Percentiles rank a stretch among this genome's conserved stretches.
These are phyloP conservation scores for Uloborus plumipes DNA, from an alignment of 2,888 invertebrate genomes.

Conservation along the genomic window DNA sequence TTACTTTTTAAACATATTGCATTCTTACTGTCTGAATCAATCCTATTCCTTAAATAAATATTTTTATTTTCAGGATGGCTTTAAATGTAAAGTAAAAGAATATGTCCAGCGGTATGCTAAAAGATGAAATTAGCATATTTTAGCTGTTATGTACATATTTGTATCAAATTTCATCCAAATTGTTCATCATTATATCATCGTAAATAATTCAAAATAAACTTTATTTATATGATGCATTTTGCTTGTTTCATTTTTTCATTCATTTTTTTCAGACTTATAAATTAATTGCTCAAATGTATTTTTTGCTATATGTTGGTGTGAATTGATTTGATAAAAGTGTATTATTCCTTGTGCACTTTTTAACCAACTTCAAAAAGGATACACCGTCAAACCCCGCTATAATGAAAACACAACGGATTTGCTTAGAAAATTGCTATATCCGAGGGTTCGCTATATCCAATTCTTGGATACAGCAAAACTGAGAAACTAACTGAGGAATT, in stretches of 20 bases:
- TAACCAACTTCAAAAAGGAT: too few species aligned
- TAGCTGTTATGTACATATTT: conserved; percentile 55
- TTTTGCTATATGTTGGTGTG: too few species aligned
- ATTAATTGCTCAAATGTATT: background rate
- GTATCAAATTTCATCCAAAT: conserved; percentile 17
- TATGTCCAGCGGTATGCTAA: conserved; percentile 65
- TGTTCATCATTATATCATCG: background rate
- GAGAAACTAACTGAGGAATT: too few species aligned
- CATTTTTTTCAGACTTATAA: background rate
- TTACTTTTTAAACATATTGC: too few species aligned
- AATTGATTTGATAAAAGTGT: too few species aligned
- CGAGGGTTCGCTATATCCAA: too few species aligned
- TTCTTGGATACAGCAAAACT: too few species aligned
- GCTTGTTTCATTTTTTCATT: background rate
- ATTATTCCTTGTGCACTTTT: too few species aligned
- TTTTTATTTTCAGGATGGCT: conserved; percentile 56
- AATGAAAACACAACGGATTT: too few species aligned
- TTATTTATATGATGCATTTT: background rate
- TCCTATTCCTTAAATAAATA: background rate
- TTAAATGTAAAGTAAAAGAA: conserved; percentile 65
- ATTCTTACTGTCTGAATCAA: too few species aligned
- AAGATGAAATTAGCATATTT: conserved; percentile 43
- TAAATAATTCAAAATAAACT: conserved; percentile 23
- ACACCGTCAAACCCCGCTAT: too few species aligned
- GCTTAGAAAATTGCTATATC: too few species aligned